Evolutionary conservation across 2,797 vertebrate species (phyloP), one percentile per base, ranked within the genome.

Genomic region (Takifugu ocellatus): DNA sequence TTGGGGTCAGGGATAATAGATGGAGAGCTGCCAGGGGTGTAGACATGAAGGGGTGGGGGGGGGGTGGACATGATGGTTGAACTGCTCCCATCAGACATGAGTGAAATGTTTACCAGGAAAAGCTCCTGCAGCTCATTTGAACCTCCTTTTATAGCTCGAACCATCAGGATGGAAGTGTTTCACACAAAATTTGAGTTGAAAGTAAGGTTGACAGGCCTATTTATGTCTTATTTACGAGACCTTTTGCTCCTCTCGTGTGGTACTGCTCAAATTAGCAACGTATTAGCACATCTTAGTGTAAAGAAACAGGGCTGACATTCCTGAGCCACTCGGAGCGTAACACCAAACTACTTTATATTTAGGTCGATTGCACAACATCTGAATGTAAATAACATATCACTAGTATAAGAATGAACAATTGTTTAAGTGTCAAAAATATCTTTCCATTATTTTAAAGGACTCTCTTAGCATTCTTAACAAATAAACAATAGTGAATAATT

Each of bases 1-100:
- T 82, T 25, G 68, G 80, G 85, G 88, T 88, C 81, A 79, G 76
- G 49, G 71, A 74, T 88, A 87, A 84, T 81, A 81, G 81, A 86
- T 61, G 66, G 62, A 67, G 63, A 74, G 59, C 72, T 81, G 75
- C 39, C 64, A 66, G 66, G 46, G 80, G 58, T 75, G 77, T 70
- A 79, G 59, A 84, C 75, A 76, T 79, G 75, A 75, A 69, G 68
- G 49, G 49, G 2, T 44, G 56, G 50, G 27, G 52, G 42, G 48
- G 43, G 51, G 56, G n/a, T 25, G 27, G 56, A 72, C 48, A 57
- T 59, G 68, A 74, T 54, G 57, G 43, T 63, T 54, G 52, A 31
- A 61, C 27, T 31, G 61, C 59, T 64, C 56, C 42, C 3, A 10
- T 51, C 31, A 59, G 25, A 66, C 39, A 9, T 6, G 25, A 39